These are phyloP conservation scores for Eupithecia insigniata DNA, from an alignment of 2,888 invertebrate genomes.

Conservation along the genomic window DNA sequence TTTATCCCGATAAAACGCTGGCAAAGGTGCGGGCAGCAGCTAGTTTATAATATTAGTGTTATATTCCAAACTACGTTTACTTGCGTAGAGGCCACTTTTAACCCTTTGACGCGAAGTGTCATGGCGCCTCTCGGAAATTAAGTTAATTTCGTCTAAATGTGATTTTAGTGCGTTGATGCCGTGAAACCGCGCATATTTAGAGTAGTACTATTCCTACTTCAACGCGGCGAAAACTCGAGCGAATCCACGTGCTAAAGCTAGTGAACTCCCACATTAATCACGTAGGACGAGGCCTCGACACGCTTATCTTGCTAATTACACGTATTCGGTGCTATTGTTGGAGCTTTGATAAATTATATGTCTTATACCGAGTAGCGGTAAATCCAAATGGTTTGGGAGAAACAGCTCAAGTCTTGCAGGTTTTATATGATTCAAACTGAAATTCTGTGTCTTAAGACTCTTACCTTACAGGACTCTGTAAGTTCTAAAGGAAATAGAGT, in stretches of 20 bases:
- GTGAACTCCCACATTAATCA: constrained; percentile 1
- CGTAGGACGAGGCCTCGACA: constrained; percentile 1
- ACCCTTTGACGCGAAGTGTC: background rate
- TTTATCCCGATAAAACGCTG: too few species aligned
- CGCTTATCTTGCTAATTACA: constrained; percentile 13
- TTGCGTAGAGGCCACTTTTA: background rate
- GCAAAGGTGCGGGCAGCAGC: too few species aligned
- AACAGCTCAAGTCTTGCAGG: background rate
- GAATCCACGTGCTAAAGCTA: background rate
- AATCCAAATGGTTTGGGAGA: background rate
- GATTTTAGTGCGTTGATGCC: constrained; percentile 1
- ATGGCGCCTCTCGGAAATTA: background rate
- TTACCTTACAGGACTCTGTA: too few species aligned
- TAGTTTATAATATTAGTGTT: background rate
- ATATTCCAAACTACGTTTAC: background rate
- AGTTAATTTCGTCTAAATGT: constrained; percentile 1
- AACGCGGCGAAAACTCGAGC: background rate
- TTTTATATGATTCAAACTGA: background rate
- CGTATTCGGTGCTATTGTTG: constrained; percentile 11
- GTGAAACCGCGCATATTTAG: background rate
- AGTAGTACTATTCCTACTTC: background rate
- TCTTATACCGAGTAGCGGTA: background rate
- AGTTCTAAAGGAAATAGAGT: too few species aligned
- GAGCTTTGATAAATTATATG: constrained; percentile 10
- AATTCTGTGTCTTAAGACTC: too few species aligned